Evolutionary conservation across 1,140 invertebrate genomes (phyloP), one percentile per base, ranked within the genome.

Genomic region (Drosophila jambulina): DNA sequence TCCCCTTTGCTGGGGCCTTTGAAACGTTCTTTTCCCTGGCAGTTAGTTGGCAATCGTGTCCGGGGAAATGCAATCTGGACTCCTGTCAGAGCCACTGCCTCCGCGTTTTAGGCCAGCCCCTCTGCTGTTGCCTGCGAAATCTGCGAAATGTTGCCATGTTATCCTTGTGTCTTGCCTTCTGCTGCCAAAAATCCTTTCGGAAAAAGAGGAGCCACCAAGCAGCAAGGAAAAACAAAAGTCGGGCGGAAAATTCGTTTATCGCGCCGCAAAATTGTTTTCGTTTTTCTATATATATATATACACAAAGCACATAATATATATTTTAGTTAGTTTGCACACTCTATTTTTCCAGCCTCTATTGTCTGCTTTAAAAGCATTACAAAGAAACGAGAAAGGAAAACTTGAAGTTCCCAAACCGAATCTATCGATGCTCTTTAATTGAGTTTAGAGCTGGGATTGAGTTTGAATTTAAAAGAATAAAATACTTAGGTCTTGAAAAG

Each of bases 231-330:
- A 72, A 60, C 59, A 80, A 80, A 78, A 65, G 75, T 69, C 63
- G 58, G 60, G 45, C 80, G 67, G 36, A 84, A 84, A 84, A 88
- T 88, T 88, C 84, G 84, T 90, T 88, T 88, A 88, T 87, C 84
- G 84, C 80, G 80, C 57, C 86, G 65, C 69, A 78, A 84, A 88
- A 88, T 90, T 88, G 74, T 82, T 78, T 90, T 90, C 80, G 69
- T 88, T 88, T 79, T 88, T 88, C 69, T 84, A 29, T 53, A 21
- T 53, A 23, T 27, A 1, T 23, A 19, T 29, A 15, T 21, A 23
- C 7, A 78, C 74, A 78, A 36, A 51, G 43, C 57, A 78, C 64
- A 78, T 78, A 69, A 77, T 57, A 71, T 79, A 72, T 70, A 72
- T 64, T 42, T 78, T 84, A 68, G 67, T 67, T 68, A 70, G 67